phyloP scores from a whole-genome alignment of 2,888 invertebrate species.

The Willowsia nigromaculata region DNA sequence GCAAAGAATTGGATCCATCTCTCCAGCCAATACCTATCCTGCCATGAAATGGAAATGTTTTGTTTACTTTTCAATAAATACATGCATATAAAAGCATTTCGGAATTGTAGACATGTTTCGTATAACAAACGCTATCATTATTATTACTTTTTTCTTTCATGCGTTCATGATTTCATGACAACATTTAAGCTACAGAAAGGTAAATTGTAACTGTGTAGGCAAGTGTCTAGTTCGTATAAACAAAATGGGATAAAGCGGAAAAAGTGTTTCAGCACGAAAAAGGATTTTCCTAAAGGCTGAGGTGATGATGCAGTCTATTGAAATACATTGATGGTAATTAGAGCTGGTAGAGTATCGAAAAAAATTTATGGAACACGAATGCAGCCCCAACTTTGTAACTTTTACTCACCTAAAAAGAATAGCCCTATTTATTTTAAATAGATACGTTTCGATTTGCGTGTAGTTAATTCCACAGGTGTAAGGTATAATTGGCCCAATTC shows the following conservation, averaged over 20 bases:
- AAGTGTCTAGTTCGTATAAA: not conserved
- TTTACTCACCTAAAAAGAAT: not conserved
- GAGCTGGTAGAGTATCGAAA: no score
- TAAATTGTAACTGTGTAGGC: not conserved
- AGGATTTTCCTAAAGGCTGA: no score
- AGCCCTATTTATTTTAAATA: not conserved
- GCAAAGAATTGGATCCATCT: not conserved
- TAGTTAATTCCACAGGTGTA: not conserved
- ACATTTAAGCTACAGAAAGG: not conserved
- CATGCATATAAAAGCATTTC: not conserved
- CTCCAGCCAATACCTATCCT: not conserved
- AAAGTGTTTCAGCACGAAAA: no score
- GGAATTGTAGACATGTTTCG: not conserved
- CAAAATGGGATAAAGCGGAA: not conserved
- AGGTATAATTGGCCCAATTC: not conserved
- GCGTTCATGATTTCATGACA: not conserved
- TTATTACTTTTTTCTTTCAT: not conserved
- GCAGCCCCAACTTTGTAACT: not conserved
- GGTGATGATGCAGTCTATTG: no score
- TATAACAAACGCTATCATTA: not conserved
- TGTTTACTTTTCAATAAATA: slow-evolving; percentile 9
- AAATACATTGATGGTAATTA: no score
- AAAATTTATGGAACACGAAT: no score
- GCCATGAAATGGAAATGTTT: not conserved
- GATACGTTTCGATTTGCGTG: not conserved